These are phyloP conservation scores for Periplaneta americana DNA, from an alignment of 1,140 invertebrate species.

Conservation along the genomic window DNA sequence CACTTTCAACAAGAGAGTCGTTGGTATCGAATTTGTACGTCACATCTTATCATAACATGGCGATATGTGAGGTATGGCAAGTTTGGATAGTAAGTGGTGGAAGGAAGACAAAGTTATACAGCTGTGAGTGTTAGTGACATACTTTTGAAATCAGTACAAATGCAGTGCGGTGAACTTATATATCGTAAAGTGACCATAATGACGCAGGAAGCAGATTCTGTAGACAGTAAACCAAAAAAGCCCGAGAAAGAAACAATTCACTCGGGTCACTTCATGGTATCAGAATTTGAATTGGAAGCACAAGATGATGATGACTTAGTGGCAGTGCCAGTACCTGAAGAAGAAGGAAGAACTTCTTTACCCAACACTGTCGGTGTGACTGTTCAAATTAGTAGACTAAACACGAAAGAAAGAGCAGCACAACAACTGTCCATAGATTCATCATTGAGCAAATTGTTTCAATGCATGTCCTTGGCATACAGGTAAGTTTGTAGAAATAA, in stretches of 20 bases:
- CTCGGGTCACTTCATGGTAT: slow-evolving; percentile 98
- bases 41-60: slow-evolving; percentile 11
- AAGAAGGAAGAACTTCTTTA: slow-evolving; percentile 27
- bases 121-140: slow-evolving; percentile 14
- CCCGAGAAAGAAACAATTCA: slow-evolving; percentile 73
- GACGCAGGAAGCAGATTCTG: slow-evolving; percentile 18
- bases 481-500: slow-evolving; percentile 58
- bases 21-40: background rate
- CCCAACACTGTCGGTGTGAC: background rate
- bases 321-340: slow-evolving; percentile 69
- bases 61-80: background rate
- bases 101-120: background rate
- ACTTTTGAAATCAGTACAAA: slow-evolving; percentile 10
- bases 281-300: slow-evolving; percentile 88
- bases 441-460: slow-evolving; percentile 90
- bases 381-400: background rate
- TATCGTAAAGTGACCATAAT: slow-evolving; percentile 21
- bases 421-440: slow-evolving; percentile 83
- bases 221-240: slow-evolving; percentile 18
- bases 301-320: slow-evolving; percentile 84
- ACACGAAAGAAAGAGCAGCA: slow-evolving; percentile 28
- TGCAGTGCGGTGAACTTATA: slow-evolving; percentile 19
- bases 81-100: background rate
- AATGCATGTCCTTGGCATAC: slow-evolving; percentile 95
- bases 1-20: background rate